Base-by-base conservation (phyloP, 2,888 invertebrate genomes). In the Oxyscelio sp. region DNA sequence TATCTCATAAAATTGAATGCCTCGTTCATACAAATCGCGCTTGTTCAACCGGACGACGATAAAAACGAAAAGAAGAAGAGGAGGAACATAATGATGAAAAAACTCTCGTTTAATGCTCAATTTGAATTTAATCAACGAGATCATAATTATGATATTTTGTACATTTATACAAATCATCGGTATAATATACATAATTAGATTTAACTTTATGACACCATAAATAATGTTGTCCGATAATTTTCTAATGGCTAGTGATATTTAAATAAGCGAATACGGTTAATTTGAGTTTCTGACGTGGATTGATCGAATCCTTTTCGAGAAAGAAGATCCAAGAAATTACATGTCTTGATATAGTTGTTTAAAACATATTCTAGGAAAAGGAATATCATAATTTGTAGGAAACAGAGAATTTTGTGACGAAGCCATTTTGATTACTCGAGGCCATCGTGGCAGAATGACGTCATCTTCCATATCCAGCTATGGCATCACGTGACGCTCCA, bases 341-440 rank as follows among this genome's bases (percentile, higher is more conserved):
- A 11, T 34, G 6, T 54, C 15, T 65, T 8, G 27, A 38, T 58
- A 43, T 9, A 31, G 31, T 21, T 11, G 50, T 22, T 38, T 4
- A 15, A 31, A 56, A 34, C 2, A 21, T 38, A 11, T 31, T 40
- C 19, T 6, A 15, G 21, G 27, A 38, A 17, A 17, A 27, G 50
- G 5, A 77, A 73, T 38, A 27, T 74, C 73, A 83, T 63, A 74
- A 68, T 79, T 78, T 65, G 56, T 52, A 61, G 83, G 89, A 88
- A 90, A 90, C 90, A 90, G 92, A 92, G 90, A 85, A 87, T 87
- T 78, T 85, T 75, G 83, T 87, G 59, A 83, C 88, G 94, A 92
- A 94, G 95, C 95, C 95, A 95, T 95, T 95, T 95, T 95, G 95
- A 95, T 95, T 94, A 95, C 95, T 95, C 94, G 95, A 95, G 94